phyloP scores from a whole-genome alignment of 1,140 invertebrate species.

The Oedothorax gibbosus region DNA sequence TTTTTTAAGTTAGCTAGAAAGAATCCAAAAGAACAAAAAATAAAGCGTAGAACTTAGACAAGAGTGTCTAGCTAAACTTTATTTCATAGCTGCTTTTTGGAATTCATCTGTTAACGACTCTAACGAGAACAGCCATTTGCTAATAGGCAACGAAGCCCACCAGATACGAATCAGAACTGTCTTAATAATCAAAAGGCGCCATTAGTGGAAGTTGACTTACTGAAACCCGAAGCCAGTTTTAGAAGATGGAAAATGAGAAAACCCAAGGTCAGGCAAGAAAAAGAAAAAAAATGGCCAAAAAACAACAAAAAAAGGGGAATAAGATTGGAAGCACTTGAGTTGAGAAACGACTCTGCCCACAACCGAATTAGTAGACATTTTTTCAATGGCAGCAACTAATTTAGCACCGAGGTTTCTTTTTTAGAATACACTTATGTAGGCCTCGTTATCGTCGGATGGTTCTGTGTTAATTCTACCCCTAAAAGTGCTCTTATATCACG shows the following conservation, averaged over 20 bases:
- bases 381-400: no score
- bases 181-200: conserved; percentile 29
- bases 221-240: conserved; percentile 47
- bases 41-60: not conserved
- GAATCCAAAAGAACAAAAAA: conserved; percentile 3
- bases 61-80: not conserved
- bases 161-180: conserved; percentile 47
- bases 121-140: conserved; percentile 24
- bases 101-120: conserved; percentile 29
- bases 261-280: conserved; percentile 31
- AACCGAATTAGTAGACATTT: not conserved
- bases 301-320: not conserved
- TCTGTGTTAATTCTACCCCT: conserved; percentile 41
- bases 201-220: conserved; percentile 50
- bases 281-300: not conserved
- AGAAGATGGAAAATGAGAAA: conserved; percentile 32
- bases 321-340: conserved; percentile 33
- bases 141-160: conserved; percentile 25
- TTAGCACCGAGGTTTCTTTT: no score
- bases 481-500: no score
- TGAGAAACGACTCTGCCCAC: conserved; percentile 47
- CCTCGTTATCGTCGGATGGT: no score
- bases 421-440: no score
- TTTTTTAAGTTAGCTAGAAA: no score
- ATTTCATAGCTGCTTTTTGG: not conserved